Conservation (phyloP, 2,113 vertebrate species). For the Melanocharis versteri region DNA sequence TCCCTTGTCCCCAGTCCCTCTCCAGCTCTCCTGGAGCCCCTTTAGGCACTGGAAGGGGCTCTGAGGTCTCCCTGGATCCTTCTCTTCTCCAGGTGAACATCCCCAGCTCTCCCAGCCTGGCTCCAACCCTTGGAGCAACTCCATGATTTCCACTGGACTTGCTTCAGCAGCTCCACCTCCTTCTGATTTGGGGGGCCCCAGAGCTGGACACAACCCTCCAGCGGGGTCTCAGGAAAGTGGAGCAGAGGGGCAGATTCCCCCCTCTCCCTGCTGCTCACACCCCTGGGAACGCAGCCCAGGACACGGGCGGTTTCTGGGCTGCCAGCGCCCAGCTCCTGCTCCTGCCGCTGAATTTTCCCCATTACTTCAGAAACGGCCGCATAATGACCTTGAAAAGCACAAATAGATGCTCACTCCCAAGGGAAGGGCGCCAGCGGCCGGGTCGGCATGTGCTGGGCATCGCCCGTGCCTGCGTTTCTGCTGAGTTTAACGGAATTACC, state of each 20-base stretch:
- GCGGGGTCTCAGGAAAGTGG: accelerated
- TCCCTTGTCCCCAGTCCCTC: too few relatives aligned
- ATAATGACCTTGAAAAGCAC: not conserved
- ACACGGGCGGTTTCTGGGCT: accelerated
- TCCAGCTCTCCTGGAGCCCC: not conserved
- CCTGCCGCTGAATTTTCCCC: not conserved
- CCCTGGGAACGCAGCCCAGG: not conserved
- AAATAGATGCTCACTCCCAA: accelerated
- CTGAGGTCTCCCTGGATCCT: not conserved
- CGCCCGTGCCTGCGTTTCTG: not conserved
- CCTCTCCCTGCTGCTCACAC: not conserved
- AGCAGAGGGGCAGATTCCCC: not conserved
- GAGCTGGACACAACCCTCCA: not conserved
- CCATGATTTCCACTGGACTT: not conserved
- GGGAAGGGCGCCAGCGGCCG: not conserved
- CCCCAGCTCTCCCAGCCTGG: not conserved
- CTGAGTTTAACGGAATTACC: not conserved
- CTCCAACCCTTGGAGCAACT: not conserved
- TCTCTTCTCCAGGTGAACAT: not conserved
- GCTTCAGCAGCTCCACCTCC: not conserved
- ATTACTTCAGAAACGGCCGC: accelerated
- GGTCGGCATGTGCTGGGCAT: not conserved
- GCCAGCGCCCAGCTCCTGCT: accelerated
- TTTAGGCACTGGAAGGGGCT: not conserved
- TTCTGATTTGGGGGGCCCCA: not conserved